phyloP scores from a whole-genome alignment of 2,888 invertebrate genomes.

The Dimorphilus gyrociliatus region DNA sequence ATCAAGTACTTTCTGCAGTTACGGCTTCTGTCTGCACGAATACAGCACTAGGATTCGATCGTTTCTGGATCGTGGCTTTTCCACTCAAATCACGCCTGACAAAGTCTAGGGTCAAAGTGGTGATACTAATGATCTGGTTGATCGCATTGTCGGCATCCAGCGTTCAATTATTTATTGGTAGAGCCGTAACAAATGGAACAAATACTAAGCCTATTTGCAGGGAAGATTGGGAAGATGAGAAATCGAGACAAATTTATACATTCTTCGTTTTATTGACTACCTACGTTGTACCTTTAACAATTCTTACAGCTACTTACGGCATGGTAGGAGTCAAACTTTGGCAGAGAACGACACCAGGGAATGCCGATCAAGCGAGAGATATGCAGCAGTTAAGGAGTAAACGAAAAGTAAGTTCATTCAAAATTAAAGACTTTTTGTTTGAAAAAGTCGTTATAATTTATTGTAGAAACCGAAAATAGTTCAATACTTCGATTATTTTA shows the following conservation, averaged over 20 bases:
- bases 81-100: slow-evolving; percentile 35
- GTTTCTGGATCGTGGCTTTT: slow-evolving; percentile 26
- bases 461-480: neutral
- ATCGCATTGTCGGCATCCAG: slow-evolving; percentile 30
- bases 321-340: slow-evolving; percentile 38
- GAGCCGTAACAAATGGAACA: slow-evolving; percentile 11
- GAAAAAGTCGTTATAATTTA: neutral
- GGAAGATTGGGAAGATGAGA: slow-evolving; percentile 13
- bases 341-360: slow-evolving; percentile 38
- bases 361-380: slow-evolving; percentile 38
- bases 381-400: slow-evolving; percentile 35
- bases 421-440: neutral
- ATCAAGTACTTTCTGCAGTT: no score
- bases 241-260: slow-evolving; percentile 16
- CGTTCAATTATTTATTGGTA: slow-evolving; percentile 32
- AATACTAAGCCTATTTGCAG: slow-evolving; percentile 25
- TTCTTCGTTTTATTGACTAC: slow-evolving; percentile 22
- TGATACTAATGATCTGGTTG: slow-evolving; percentile 38
- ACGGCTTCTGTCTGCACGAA: slow-evolving; percentile 39
- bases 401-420: slow-evolving; percentile 28
- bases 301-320: slow-evolving; percentile 38
- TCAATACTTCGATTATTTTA: no score
- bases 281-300: slow-evolving; percentile 34
- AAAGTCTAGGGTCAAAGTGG: slow-evolving; percentile 31
- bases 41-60: slow-evolving; percentile 40